Conservation (phyloP, 2,888 invertebrate species). For the Chrysodeixis includens region DNA sequence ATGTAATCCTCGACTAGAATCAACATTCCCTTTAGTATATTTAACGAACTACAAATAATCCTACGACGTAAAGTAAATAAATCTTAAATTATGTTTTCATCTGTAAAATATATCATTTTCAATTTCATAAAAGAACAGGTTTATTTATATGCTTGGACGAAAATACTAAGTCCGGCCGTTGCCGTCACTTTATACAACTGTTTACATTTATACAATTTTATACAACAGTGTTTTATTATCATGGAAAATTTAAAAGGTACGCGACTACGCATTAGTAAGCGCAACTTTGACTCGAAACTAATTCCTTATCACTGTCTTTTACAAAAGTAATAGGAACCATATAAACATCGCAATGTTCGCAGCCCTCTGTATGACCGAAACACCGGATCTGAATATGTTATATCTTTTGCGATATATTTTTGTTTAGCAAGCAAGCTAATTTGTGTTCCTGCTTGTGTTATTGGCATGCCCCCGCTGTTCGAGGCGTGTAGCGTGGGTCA, state of each 20-base stretch:
- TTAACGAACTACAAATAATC: constrained; percentile 2
- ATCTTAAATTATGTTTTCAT: neutral
- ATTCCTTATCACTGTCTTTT: constrained; percentile 34
- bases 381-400: constrained; percentile 5
- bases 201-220: constrained; percentile 62
- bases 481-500: constrained; percentile 9
- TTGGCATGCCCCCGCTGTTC: constrained; percentile 13
- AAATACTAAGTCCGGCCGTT: constrained; percentile 20
- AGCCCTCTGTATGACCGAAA: constrained; percentile 5
- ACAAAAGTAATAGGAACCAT: constrained; percentile 34
- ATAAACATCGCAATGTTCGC: constrained; percentile 18
- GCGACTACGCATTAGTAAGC: constrained; percentile 46
- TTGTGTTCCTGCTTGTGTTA: constrained; percentile 8
- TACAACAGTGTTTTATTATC: constrained; percentile 49
- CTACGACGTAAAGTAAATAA: neutral
- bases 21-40: neutral
- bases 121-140: neutral
- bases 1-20: neutral
- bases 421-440: constrained; percentile 5
- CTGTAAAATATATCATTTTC: neutral
- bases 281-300: constrained; percentile 23
- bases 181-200: constrained; percentile 45
- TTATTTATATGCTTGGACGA: constrained; percentile 23
- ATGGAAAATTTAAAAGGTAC: constrained; percentile 42
- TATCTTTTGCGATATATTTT: constrained; percentile 7